Base-by-base conservation (phyloP, 2,113 vertebrate genomes). In the Caretta caretta region DNA sequence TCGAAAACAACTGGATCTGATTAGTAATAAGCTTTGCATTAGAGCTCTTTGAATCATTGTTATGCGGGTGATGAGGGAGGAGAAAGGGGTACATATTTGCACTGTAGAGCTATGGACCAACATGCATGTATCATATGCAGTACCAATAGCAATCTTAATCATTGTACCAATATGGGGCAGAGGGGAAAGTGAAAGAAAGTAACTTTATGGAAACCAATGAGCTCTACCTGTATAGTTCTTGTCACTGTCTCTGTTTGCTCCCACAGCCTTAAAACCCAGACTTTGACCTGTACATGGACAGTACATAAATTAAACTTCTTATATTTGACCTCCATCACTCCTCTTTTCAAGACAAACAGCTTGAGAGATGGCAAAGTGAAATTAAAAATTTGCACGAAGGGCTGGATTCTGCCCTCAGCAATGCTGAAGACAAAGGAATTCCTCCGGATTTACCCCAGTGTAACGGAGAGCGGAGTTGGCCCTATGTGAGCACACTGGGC, bases 1-100 rank as follows among this genome's bases (percentile, higher is more conserved):
- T 27, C 24, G 6, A 76, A 76, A 76, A 25, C 42, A 76, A 2
- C 5, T 1, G 1, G 0, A 46, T 1, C 50, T 2, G 4, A n/a
- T 5, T 24, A 8, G 56, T 53, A 72, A 86, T 29, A 62, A 88
- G 81, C 9, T 0, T 1, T 2, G 62, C 4, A 0, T 53, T 85
- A 13, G 1, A 42, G 72, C 20, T 42, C 19, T 38, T 75, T 38
- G 72, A 38, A 42, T 75, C 72, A 24, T 22, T 42, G 42, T 46
- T 42, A 25, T 22, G 13, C 13, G 20, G 24, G 72, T 20, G 14
- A 20, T n/a, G 35, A 69, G 17, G 20, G 38, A 24, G 24, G 72
- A 76, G 22, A 76, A 42, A 13, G 75, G 14, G 42, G 22, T 76
- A 11, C 72, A 42, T 76, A 46, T 46, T 76, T 76, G 38, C 75